These are phyloP conservation scores for Epizoanthus stellaris DNA, from an alignment of 92 coral and sea anemone genomes.

Conservation along the genomic window DNA sequence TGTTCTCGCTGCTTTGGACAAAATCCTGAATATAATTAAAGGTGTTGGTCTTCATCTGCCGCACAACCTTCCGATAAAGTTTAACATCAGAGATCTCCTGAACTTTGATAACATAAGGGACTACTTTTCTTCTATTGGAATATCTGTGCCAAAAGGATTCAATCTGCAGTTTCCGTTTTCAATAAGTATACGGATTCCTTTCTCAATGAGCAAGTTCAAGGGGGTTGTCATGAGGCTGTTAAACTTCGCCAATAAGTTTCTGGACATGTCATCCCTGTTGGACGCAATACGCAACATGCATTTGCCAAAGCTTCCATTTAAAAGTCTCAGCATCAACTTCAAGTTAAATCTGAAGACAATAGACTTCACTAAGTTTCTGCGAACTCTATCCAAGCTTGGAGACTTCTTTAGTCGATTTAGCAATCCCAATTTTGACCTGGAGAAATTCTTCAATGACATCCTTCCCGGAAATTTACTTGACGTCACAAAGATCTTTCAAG, in stretches of 20 bases:
- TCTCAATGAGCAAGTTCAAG: conserved; percentile 78
- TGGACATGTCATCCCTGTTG: conserved; percentile 77
- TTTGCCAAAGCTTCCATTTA: conserved; percentile 63
- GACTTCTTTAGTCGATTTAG: conserved; percentile 70
- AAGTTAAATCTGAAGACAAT: conserved; percentile 62
- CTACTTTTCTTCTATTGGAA: conserved; percentile 69
- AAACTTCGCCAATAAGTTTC: conserved; percentile 76
- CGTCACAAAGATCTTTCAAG: conserved; percentile 54
- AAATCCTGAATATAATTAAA: conserved; percentile 70
- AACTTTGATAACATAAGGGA: conserved; percentile 73
- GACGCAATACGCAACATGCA: conserved; percentile 65
- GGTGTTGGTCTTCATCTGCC: conserved; percentile 76
- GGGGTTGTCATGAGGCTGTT: conserved; percentile 60
- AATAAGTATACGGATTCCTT: conserved; percentile 74
- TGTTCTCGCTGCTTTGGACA: conserved; percentile 80
- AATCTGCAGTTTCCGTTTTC: conserved; percentile 80
- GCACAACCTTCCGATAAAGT: conserved; percentile 77
- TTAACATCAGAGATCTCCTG: conserved; percentile 78
- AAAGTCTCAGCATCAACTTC: conserved; percentile 73
- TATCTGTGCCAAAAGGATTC: conserved; percentile 78
- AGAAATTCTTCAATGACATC: conserved; percentile 76
- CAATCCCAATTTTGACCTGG: conserved; percentile 73
- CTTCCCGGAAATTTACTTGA: conserved; percentile 72
- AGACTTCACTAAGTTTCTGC: conserved; percentile 63
- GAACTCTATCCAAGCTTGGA: conserved; percentile 66